These are phyloP conservation scores for Parauchenoglanis punctatus DNA, from an alignment of 2,797 vertebrate genomes.

Conservation along the genomic window DNA sequence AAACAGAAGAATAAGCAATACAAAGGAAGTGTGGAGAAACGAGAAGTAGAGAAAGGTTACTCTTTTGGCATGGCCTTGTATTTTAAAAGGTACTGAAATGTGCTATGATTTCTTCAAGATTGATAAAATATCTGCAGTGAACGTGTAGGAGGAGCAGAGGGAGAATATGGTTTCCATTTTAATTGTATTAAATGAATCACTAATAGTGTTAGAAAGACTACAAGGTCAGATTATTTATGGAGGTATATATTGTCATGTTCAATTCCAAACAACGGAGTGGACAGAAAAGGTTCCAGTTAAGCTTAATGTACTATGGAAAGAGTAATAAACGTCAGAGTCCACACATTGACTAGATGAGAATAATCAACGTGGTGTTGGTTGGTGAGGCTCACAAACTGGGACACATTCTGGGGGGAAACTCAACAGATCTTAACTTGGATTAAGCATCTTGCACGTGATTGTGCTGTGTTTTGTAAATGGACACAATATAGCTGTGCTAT, in stretches of 20 bases:
- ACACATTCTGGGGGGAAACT: background rate
- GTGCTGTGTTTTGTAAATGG: background rate
- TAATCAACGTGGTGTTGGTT: background rate
- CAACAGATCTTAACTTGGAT: background rate
- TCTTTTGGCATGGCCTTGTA: background rate
- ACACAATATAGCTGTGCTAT: background rate
- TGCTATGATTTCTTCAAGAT: background rate
- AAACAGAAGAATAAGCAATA: background rate
- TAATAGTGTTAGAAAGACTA: background rate
- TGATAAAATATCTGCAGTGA: background rate
- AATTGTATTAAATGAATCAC: background rate
- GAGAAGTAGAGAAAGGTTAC: too few relatives aligned
- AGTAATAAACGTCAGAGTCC: background rate
- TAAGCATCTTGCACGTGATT: background rate
- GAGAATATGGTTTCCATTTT: background rate
- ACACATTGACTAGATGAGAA: background rate
- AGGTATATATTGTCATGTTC: background rate
- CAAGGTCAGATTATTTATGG: background rate
- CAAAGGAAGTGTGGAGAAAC: background rate
- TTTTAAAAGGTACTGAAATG: too few relatives aligned
- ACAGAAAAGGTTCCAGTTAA: background rate
- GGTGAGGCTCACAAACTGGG: background rate
- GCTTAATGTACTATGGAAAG: background rate
- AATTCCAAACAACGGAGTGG: background rate
- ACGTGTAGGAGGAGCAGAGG: background rate